Evolutionary conservation across 2,113 vertebrate genomes (phyloP).

Genomic region (Narcine bancroftii): DNA sequence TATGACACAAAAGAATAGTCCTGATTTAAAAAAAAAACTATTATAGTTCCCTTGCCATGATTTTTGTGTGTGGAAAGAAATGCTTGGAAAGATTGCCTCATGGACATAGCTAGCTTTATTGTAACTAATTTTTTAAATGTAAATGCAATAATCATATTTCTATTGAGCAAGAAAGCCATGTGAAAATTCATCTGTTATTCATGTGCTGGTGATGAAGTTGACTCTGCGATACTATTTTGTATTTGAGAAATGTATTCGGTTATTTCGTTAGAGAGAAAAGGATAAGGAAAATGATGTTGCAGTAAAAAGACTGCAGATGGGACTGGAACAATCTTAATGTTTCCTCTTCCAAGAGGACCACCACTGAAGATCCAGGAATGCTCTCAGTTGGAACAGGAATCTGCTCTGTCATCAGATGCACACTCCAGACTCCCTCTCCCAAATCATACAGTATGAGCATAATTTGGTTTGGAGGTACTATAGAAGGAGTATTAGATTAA

Average conservation of each 20-base stretch:
- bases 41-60: too few relatives aligned
- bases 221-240: neutral
- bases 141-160: neutral
- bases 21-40: too few relatives aligned
- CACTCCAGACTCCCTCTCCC: neutral
- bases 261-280: neutral
- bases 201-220: neutral
- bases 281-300: neutral
- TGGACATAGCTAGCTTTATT: neutral
- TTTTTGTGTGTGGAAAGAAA: neutral
- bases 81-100: neutral
- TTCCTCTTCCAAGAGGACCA: neutral
- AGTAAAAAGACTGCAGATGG: neutral
- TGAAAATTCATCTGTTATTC: neutral
- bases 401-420: neutral
- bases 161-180: neutral
- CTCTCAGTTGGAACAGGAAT: neutral
- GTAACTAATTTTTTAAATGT: neutral
- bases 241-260: neutral
- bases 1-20: too few relatives aligned
- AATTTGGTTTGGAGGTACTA: neutral
- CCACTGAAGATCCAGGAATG: neutral
- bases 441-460: neutral
- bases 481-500: neutral
- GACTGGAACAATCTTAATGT: neutral